Base-by-base conservation (phyloP, 2,797 vertebrate genomes). In the Buphagus erythrorhynchus region DNA sequence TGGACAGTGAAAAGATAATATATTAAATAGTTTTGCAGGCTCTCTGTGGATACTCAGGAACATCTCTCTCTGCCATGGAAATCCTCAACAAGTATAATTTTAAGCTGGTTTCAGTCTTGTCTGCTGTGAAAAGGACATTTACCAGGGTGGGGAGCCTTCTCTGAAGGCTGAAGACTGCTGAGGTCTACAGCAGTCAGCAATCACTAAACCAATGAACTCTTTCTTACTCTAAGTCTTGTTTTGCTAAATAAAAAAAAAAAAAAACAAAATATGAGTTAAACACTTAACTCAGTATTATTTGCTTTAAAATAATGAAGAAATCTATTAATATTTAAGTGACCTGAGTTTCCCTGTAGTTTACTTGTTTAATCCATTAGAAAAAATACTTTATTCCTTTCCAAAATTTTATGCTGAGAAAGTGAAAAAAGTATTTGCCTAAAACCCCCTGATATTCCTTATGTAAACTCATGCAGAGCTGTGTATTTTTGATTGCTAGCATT, bases 381-480 rank as follows among this genome's bases (percentile, higher is more conserved):
- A 87, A 86, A 57, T 13, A 72, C 42, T 87, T 68, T 69, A 58
- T 51, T 86, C n/a, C 38, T 65, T 84, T 88, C 74, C 75, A 45
- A 80, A 86, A 31, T 51, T 93, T 90, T 91, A 65, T 76, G 55
- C 62, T 93, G 82, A 82, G 73, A 80, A 90, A 43, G 22, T 83
- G 48, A 88, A 87, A 93, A 94, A 79, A 73, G 28, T 80, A 69
- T 74, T 92, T 84, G 40, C 55, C 62, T 59, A 49, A 82, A 48
- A 28, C 16, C 0, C 0, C 31, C 26, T 45, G 52, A 81, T 90
- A 90, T 85, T 84, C 48, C 52, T 80, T 83, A 84, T 51, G 68
- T 46, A 75, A 92, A 93, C 6, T 24, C 35, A 49, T 58, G 62
- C 58, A 69, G 43, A 85, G 45, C 45, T 80, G 83, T 57, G 58